These are phyloP conservation scores for Drosophila aldrichi DNA, from an alignment of 2,888 invertebrate species.

Conservation along the genomic window DNA sequence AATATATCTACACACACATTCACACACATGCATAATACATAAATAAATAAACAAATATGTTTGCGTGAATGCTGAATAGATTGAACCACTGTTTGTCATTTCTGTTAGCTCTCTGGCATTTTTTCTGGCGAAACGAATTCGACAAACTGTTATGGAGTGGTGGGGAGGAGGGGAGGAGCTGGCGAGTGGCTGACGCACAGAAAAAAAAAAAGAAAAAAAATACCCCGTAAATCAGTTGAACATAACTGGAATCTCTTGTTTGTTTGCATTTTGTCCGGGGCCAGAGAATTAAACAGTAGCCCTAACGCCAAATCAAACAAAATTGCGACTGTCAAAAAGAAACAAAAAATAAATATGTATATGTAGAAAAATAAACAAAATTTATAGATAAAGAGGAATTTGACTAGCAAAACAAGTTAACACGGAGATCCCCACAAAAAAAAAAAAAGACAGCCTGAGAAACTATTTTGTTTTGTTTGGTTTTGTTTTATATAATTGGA, in stretches of 20 bases:
- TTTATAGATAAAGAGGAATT: slow-evolving; percentile 12
- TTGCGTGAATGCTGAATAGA: slow-evolving; percentile 42
- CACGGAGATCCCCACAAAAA: slow-evolving; percentile 27
- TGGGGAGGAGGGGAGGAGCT: background rate
- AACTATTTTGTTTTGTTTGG: slow-evolving; percentile 3
- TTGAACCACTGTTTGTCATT: slow-evolving; percentile 52
- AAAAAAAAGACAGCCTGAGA: slow-evolving; percentile 26
- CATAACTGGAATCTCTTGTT: slow-evolving; percentile 73
- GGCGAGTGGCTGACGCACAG: slow-evolving; percentile 66
- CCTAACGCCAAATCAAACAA: slow-evolving; percentile 59
- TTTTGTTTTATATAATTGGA: slow-evolving; percentile 1
- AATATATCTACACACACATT: slow-evolving; percentile 14
- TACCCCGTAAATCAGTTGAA: slow-evolving; percentile 77
- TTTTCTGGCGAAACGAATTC: slow-evolving; percentile 59
- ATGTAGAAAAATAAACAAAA: slow-evolving; percentile 5
- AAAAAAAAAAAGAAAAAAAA: slow-evolving; percentile 71
- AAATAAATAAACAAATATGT: slow-evolving; percentile 32
- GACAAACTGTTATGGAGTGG: slow-evolving; percentile 16
- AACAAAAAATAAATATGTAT: slow-evolving; percentile 1
- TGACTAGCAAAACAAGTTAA: slow-evolving; percentile 24
- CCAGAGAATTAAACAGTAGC: slow-evolving; percentile 74
- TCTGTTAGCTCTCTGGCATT: slow-evolving; percentile 58
- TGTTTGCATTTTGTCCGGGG: slow-evolving; percentile 37
- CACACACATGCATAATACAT: slow-evolving; percentile 9
- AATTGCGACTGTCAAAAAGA: slow-evolving; percentile 31